Conservation (phyloP, 2,113 vertebrate genomes). For the Blennius ocellaris region DNA sequence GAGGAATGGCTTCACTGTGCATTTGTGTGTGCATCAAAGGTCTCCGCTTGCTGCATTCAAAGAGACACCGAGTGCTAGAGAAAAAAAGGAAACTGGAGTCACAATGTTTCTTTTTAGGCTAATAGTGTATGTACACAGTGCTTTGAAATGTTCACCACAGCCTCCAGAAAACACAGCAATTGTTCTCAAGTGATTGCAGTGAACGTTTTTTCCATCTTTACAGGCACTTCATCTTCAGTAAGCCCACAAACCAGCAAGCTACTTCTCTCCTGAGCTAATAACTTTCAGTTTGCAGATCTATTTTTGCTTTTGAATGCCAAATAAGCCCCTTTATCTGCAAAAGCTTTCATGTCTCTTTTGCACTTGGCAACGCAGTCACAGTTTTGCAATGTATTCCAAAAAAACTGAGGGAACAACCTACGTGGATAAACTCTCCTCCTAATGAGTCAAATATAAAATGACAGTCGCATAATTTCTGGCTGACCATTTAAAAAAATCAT, state of each 20-base stretch:
- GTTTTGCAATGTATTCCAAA: constrained; percentile 3
- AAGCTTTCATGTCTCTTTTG: constrained; percentile 21
- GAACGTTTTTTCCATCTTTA: constrained; percentile 29
- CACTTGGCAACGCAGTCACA: constrained; percentile 24
- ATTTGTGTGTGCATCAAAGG: constrained; percentile 36
- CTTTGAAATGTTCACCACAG: constrained; percentile 51
- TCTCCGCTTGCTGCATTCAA: constrained; percentile 4
- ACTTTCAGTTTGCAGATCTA: constrained; percentile 25
- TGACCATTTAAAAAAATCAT: constrained; percentile 14
- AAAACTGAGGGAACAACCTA: constrained; percentile 8
- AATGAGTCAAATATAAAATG: constrained; percentile 23
- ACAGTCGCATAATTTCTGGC: constrained; percentile 10
- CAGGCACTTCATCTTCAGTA: constrained; percentile 20
- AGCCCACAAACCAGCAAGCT: constrained; percentile 13
- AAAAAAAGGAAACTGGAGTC: constrained; percentile 8
- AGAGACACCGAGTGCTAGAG: constrained; percentile 14
- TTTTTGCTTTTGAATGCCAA: constrained; percentile 31
- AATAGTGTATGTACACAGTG: background rate
- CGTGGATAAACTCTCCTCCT: constrained; percentile 22
- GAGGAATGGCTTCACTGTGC: constrained; percentile 37
- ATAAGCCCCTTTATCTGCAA: constrained; percentile 27
- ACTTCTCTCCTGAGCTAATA: background rate
- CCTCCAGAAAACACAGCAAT: constrained; percentile 38
- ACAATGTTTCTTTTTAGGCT: constrained; percentile 23
- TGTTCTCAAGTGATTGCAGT: constrained; percentile 32